Base-by-base conservation (phyloP, 2,113 vertebrate species). In the Sturnus vulgaris region DNA sequence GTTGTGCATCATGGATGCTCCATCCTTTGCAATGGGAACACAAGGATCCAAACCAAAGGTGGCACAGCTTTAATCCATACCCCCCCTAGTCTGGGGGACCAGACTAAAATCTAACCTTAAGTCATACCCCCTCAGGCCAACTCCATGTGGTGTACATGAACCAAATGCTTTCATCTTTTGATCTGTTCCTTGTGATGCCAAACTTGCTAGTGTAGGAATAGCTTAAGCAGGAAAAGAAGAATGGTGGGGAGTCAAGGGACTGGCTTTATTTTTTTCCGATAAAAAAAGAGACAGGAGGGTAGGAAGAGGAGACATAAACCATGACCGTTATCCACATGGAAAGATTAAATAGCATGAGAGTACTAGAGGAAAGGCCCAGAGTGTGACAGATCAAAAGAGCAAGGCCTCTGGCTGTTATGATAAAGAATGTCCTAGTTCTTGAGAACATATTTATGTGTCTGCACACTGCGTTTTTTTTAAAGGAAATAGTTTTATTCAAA, bases 311-410 rank as follows among this genome's bases (percentile, higher is more conserved):
- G 90, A 86, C 72, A 53, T 78, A 94, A 96, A 93, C 69, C 90
- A 90, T 68, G 80, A 39, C 64, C 21, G 0, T 88, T 96, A 90
- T 28, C 80, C 88, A 84, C 88, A 78, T 88, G 72, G 86, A 75
- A 94, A 93, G 93, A 93, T 93, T 68, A 95, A 95, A 79, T 65
- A 77, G 84, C 72, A 84, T 0, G 2, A 70, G 84, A 61, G 47
- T 69, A 82, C 35, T n/a, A 35, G 90, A 90, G 81, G 53, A 94
- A 85, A 71, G 78, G 93, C 77, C 86, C 61, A 77, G 84, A 93
- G 87, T 91, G 91, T 93, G 92, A 90, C 88, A 92, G 92, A 96
- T 95, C 93, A 96, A 95, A 96, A 92, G 92, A 96, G 89, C 93
- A 95, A 93, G 93, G 94, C 95, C 90, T 92, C 88, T 96, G 92